Percentiles rank a stretch among this genome's conserved stretches.
Conservation (phyloP, 2,113 vertebrate species). For the Eclectus roratus region DNA sequence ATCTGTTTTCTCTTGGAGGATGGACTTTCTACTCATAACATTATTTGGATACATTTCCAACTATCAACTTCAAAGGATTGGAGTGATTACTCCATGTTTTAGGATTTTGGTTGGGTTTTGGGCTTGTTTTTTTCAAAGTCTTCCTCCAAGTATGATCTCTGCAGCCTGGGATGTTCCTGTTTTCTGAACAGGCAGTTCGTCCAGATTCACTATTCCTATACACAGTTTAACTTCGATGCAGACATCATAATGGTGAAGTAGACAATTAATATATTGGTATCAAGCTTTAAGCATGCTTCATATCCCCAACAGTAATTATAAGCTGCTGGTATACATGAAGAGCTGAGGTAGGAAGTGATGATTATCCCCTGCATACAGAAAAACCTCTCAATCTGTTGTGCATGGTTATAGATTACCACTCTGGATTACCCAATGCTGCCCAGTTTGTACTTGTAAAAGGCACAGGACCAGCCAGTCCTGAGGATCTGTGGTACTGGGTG, state of each 20-base stretch:
- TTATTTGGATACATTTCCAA: background rate
- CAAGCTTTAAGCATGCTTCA: background rate
- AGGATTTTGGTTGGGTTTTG: background rate
- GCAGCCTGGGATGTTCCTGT: background rate
- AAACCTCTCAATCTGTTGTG: background rate
- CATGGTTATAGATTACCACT: background rate
- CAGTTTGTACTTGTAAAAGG: background rate
- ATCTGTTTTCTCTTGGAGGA: background rate
- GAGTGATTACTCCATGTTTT: background rate
- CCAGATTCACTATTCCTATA: background rate
- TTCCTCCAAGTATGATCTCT: background rate
- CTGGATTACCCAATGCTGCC: background rate
- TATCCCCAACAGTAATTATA: background rate
- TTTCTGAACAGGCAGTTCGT: background rate
- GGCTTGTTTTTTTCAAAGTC: background rate
- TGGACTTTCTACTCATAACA: background rate
- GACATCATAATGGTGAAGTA: background rate
- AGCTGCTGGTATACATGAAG: background rate
- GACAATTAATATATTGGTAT: background rate
- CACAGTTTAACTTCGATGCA: background rate
- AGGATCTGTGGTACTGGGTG: background rate
- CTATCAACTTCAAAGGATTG: background rate
- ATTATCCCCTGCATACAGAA: background rate
- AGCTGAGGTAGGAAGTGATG: background rate
- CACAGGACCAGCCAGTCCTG: background rate